Evolutionary conservation across 2,797 vertebrate genomes (phyloP).

Genomic region (Amazonetta brasiliensis): DNA sequence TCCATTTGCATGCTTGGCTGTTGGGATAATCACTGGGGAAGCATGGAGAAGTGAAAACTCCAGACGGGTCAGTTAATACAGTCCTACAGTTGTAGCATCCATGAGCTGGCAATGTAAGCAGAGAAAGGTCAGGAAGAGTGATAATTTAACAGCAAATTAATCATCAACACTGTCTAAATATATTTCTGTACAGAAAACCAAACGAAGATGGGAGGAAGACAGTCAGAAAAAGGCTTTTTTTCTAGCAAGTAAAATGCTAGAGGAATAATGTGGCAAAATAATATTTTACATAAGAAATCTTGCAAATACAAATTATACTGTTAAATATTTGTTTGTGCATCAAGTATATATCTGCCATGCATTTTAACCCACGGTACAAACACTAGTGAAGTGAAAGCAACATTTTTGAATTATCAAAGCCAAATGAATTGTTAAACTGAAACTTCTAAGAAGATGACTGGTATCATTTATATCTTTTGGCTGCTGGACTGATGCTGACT

Average conservation of each 20-base stretch:
- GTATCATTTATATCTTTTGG: not conserved
- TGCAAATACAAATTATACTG: not conserved
- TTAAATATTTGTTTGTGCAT: not conserved
- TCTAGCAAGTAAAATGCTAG: not conserved
- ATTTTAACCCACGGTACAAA: not conserved
- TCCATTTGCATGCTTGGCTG: constrained; percentile 88
- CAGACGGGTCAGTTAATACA: constrained; percentile 82
- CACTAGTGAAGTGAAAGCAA: not conserved
- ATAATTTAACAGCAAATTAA: not conserved
- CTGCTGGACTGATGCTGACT: not conserved
- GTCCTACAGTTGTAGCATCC: constrained; percentile 87
- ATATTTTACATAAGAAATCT: not conserved
- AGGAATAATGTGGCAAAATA: not conserved
- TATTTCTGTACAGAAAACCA: not conserved
- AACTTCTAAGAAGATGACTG: not conserved
- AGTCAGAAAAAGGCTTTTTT: not conserved
- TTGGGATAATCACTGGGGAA: constrained; percentile 91
- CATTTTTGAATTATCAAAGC: not conserved
- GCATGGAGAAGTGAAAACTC: constrained; percentile 91
- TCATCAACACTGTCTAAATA: not conserved
- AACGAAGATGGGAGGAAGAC: not conserved
- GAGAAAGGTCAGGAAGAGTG: constrained; percentile 34
- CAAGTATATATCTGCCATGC: not conserved
- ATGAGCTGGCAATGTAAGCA: constrained; percentile 79
- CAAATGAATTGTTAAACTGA: not conserved